A percentile compares a stretch with the other conserved stretches of the same genome.
phyloP scores from a whole-genome alignment of 2,797 vertebrate species.

The Arctocebus calabarensis region DNA sequence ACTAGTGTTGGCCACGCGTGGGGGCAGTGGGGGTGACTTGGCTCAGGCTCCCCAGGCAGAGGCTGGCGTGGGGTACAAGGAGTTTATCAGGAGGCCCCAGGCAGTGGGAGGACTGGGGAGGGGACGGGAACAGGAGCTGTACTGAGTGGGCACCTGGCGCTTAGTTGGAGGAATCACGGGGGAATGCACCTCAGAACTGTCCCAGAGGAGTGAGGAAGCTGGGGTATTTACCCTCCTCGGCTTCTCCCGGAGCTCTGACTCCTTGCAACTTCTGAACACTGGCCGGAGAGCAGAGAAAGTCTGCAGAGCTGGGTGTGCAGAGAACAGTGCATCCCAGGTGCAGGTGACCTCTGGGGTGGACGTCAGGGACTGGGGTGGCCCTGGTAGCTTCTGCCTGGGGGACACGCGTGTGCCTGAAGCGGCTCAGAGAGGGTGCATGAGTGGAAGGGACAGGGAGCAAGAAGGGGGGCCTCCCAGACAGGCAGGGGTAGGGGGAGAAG shows the following conservation, averaged over 20 bases:
- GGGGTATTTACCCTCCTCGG: neutral
- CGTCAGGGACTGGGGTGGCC: neutral
- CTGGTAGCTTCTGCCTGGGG: neutral
- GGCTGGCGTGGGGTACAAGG: neutral
- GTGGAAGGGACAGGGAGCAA: neutral
- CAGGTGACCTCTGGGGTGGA: neutral
- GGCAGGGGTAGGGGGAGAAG: neutral
- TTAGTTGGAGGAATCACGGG: neutral
- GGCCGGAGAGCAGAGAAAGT: neutral
- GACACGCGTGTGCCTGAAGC: no score
- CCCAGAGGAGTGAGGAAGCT: neutral
- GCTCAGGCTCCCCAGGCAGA: neutral
- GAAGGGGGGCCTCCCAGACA: no score
- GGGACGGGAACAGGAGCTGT: no score
- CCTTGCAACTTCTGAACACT: neutral
- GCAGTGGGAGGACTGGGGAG: neutral
- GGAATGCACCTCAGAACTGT: neutral
- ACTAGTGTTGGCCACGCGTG: neutral
- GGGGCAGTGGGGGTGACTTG: neutral
- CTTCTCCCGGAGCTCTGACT: neutral
- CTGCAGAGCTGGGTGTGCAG: neutral
- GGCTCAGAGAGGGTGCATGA: neutral
- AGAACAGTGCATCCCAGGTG: neutral
- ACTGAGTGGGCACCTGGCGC: neutral
- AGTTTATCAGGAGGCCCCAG: neutral